phyloP scores from a whole-genome alignment of 2,797 vertebrate species.

The Coregonus sp. region DNA sequence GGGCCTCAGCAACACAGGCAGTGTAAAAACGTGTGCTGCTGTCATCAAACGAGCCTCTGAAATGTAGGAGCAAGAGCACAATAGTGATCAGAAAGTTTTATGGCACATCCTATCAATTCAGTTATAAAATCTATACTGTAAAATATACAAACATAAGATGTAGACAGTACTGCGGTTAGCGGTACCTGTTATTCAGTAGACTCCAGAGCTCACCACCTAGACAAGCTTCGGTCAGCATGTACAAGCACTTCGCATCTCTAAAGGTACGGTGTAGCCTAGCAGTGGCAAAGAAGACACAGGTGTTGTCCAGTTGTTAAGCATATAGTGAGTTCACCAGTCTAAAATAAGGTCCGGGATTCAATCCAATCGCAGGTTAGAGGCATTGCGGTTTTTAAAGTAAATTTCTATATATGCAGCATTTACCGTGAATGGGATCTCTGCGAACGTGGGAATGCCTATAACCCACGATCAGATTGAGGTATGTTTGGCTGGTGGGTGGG shows the following conservation, averaged over 20 bases:
- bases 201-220: conserved; percentile 73
- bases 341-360: no score
- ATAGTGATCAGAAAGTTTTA: not conserved
- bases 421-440: no score
- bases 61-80: conserved; percentile 22
- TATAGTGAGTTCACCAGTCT: no score
- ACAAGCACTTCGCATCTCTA: conserved; percentile 70
- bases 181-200: conserved; percentile 74
- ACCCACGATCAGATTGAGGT: not conserved
- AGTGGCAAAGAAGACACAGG: conserved; percentile 13
- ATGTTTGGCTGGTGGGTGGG: not conserved
- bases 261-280: conserved; percentile 73
- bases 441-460: no score
- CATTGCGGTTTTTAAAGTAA: no score
- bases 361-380: no score
- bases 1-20: conserved; percentile 74
- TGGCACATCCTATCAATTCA: not conserved
- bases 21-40: conserved; percentile 71
- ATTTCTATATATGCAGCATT: no score
- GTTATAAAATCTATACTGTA: not conserved
- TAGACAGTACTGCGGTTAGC: not conserved
- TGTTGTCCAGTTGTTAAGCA: no score
- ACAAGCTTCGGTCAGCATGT: conserved; percentile 77
- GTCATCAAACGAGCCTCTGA: conserved; percentile 74
- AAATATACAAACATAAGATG: not conserved